These are phyloP conservation scores for Scaptomyza tumidula DNA, from an alignment of 2,888 invertebrate species.

Conservation along the genomic window DNA sequence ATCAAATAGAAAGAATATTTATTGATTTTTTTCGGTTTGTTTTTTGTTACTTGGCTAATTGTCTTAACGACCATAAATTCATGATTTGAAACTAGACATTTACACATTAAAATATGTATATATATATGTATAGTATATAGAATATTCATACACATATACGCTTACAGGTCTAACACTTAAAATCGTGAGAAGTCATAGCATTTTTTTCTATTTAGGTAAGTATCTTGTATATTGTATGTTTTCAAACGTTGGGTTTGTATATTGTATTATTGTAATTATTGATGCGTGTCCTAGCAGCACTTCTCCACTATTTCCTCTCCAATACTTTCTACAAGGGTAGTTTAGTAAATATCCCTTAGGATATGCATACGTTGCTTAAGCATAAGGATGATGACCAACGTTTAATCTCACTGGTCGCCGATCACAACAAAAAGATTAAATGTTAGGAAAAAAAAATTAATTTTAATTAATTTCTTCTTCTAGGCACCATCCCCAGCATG, in stretches of 20 bases:
- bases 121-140: conserved; percentile 24
- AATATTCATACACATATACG: conserved; percentile 23
- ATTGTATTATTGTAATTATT: not conserved
- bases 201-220: not conserved
- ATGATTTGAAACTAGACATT: conserved; percentile 45
- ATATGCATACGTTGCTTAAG: not conserved
- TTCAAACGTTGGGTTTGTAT: not conserved
- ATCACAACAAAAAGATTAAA: too few species aligned
- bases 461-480: too few species aligned
- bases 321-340: too few species aligned
- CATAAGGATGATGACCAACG: too few species aligned
- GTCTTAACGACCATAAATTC: conserved; percentile 50
- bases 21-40: not conserved
- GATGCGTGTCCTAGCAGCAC: too few species aligned
- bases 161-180: conserved; percentile 57
- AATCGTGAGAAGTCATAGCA: conserved; percentile 23
- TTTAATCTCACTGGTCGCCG: too few species aligned
- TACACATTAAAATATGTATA: conserved; percentile 24
- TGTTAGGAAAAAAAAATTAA: too few species aligned
- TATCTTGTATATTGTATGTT: conserved; percentile 6
- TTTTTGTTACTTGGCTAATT: conserved; percentile 37
- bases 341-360: too few species aligned
- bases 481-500: too few species aligned
- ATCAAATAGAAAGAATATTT: conserved; percentile 19
- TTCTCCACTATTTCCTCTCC: too few species aligned